These are phyloP conservation scores for Gavialis gangeticus DNA, from an alignment of 2,113 vertebrate species.

Conservation along the genomic window DNA sequence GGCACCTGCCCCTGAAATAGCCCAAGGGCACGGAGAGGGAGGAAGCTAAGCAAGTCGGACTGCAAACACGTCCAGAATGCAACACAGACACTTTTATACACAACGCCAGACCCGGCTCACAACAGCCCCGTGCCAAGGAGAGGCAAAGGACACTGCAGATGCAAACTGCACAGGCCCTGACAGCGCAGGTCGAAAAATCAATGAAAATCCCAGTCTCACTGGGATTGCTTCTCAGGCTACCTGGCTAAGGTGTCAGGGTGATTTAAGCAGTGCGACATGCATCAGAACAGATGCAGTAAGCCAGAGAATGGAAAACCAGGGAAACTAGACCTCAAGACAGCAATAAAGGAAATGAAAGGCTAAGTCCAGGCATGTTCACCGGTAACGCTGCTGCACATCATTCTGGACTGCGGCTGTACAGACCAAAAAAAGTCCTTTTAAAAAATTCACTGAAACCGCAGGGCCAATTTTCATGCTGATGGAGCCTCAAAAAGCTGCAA, in stretches of 20 bases:
- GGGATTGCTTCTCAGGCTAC: neutral
- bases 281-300: neutral
- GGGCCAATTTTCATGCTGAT: neutral
- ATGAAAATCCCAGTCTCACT: neutral
- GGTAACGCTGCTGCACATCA: neutral
- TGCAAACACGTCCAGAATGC: neutral
- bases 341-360: neutral
- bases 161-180: neutral
- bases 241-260: neutral
- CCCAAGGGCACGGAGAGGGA: neutral
- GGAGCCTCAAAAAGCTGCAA: neutral
- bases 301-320: neutral
- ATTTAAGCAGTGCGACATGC: neutral
- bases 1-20: neutral
- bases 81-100: neutral
- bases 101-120: rapidly evolving
- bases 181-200: neutral
- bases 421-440: neutral
- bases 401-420: neutral
- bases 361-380: neutral
- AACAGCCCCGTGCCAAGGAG: rapidly evolving
- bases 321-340: neutral
- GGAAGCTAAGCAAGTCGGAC: neutral
- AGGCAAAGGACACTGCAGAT: neutral
- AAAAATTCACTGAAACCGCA: neutral